Base-by-base conservation (phyloP, 1,140 invertebrate species). In the Ruditapes philippinarum region DNA sequence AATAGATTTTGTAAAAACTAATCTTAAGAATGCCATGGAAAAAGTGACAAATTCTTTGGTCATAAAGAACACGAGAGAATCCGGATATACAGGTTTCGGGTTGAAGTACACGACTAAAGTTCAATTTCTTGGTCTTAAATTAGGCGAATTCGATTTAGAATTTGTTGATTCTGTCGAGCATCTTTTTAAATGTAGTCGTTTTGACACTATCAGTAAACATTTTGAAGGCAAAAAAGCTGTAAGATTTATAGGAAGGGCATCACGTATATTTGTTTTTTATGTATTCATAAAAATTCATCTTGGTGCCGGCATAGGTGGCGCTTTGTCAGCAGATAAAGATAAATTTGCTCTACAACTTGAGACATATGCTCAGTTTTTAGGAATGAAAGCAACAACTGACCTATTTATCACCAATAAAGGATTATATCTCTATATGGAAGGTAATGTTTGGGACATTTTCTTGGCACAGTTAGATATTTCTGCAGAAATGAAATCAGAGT, bases 361-460 rank as follows among this genome's bases (percentile, higher is more conserved):
- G 33, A 31, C 60, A 2, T 45, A 42, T 33, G 70, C 49, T 14
- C 45, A 36, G 3, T 25, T 85, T 14, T 19, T 85, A n/a, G 83
- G 83, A 25, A 54, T 85, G 17, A 38, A 14, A 17, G 49, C 42
- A 19, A 45, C 62, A 17, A 25, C 17, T 4, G 68, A 85, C 40
- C n/a, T 73, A 11, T 85, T 74, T 36, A 54, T 85, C 12, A 73
- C 28, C 3, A 49, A n/a, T 11, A 54, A 33, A 14, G 70, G 68
- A 11, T 33, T 85, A 36, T 85, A 57, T 25, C 49, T 76, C 0
- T 85, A 85, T 25, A 19, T 85, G 17, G 83, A 85, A 85, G 68
- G 68, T 9, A 74, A 85, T 76, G 25, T 85, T 7, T 85, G 83
- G 83, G 49, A 51, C 45, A 85, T 74, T 36, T 85, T 74, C 51